These are phyloP conservation scores for Galemys pyrenaicus DNA, from an alignment of 2,113 vertebrate species.

Conservation along the genomic window DNA sequence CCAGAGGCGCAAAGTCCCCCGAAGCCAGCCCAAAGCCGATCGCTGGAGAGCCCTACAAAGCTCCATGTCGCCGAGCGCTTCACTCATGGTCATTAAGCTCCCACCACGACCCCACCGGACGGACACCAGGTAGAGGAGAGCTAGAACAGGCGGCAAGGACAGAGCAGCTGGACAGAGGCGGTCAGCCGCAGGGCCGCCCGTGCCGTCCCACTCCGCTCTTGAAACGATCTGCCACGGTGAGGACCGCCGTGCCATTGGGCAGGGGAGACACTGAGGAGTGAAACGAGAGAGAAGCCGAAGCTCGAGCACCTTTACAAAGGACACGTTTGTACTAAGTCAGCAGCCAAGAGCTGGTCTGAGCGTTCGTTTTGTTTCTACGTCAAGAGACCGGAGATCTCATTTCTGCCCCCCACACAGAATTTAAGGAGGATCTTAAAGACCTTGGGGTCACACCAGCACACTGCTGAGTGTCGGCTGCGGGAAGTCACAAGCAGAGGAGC, in stretches of 20 bases:
- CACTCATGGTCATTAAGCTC: not conserved
- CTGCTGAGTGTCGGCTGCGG: not conserved
- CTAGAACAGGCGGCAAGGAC: too few relatives aligned
- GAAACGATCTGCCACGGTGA: too few relatives aligned
- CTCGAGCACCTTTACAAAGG: not conserved
- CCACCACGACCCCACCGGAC: not conserved
- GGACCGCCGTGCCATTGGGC: not conserved
- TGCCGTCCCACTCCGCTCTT: too few relatives aligned
- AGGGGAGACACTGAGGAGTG: not conserved
- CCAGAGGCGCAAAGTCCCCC: not conserved
- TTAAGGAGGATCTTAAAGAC: not conserved
- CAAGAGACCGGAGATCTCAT: not conserved
- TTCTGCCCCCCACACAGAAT: not conserved
- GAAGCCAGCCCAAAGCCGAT: not conserved
- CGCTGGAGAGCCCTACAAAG: not conserved
- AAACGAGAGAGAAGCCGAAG: not conserved
- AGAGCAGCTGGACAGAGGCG: too few relatives aligned
- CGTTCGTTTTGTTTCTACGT: not conserved
- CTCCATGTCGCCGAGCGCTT: not conserved
- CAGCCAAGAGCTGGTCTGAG: not conserved
- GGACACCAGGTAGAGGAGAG: not conserved
- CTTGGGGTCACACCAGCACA: too few relatives aligned
- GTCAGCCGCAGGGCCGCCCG: too few relatives aligned
- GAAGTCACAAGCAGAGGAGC: not conserved
- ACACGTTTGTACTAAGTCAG: not conserved